These are phyloP conservation scores for Galaxias olidus DNA, from an alignment of 2,797 vertebrate genomes.

Conservation along the genomic window DNA sequence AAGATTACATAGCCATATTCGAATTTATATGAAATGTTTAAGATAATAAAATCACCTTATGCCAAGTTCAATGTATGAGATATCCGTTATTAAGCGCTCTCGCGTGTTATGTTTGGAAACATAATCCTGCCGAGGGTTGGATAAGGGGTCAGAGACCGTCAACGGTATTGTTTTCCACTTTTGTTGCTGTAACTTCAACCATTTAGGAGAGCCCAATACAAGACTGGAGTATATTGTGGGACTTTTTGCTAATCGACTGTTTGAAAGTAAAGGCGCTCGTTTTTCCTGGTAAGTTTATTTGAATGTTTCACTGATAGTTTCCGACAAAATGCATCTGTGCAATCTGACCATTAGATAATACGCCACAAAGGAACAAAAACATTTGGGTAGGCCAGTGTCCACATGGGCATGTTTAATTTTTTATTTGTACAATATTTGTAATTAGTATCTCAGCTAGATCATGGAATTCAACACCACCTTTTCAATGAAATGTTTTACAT, in stretches of 20 bases:
- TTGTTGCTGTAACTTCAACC: slow-evolving; percentile 56
- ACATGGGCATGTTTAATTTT: too few species aligned
- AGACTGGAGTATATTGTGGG: slow-evolving; percentile 18
- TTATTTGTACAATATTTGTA: too few species aligned
- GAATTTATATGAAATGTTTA: too few species aligned
- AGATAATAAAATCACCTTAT: too few species aligned
- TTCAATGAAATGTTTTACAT: too few species aligned
- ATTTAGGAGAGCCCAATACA: slow-evolving; percentile 23
- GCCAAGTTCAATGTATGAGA: too few species aligned
- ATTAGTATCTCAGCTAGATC: too few species aligned
- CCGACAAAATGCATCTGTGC: slow-evolving; percentile 74
- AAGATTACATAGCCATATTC: too few species aligned
- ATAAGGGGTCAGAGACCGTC: slow-evolving; percentile 72
- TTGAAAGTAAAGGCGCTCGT: slow-evolving; percentile 35
- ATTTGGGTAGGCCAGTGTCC: slow-evolving; percentile 27
- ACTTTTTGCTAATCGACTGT: slow-evolving; percentile 1
- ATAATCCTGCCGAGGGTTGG: slow-evolving; percentile 64
- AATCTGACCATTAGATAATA: slow-evolving; percentile 64
- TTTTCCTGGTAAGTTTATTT: slow-evolving; percentile 75
- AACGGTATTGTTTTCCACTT: slow-evolving; percentile 63
- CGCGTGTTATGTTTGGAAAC: slow-evolving; percentile 59
- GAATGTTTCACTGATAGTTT: slow-evolving; percentile 70
- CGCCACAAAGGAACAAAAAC: slow-evolving; percentile 70
- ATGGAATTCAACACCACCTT: too few species aligned
- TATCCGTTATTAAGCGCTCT: slow-evolving; percentile 56